Percentiles rank a stretch among this genome's conserved stretches.
These are phyloP conservation scores for Diabrotica undecimpunctata DNA, from an alignment of 1,140 invertebrate species.

Conservation along the genomic window DNA sequence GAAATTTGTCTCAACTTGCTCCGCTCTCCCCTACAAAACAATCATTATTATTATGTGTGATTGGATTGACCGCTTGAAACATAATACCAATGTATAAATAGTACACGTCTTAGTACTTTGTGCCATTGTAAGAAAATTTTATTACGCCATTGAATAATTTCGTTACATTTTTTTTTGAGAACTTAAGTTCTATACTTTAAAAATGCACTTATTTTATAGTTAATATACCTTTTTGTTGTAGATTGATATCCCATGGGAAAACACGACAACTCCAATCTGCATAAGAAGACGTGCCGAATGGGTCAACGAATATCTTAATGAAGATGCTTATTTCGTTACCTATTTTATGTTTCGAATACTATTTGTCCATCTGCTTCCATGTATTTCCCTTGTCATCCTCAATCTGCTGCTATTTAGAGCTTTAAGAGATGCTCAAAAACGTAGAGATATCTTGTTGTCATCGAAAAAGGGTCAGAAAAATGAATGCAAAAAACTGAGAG, in stretches of 20 bases:
- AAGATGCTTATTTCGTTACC: conserved; percentile 71
- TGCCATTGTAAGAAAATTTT: too few species aligned
- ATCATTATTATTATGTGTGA: too few species aligned
- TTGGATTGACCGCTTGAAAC: too few species aligned
- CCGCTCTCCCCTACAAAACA: too few species aligned
- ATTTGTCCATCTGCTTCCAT: conserved; percentile 87
- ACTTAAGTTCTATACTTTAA: too few species aligned
- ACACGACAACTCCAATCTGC: conserved; percentile 58
- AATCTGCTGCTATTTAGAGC: conserved; percentile 85
- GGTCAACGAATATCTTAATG: conserved; percentile 60
- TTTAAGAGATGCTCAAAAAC: conserved; percentile 75
- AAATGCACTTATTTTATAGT: too few species aligned
- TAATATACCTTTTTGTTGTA: conserved; percentile 32
- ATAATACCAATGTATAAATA: too few species aligned
- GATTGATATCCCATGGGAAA: conserved; percentile 55
- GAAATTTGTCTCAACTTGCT: too few species aligned
- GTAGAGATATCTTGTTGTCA: conserved; percentile 70
- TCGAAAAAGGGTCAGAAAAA: conserved; percentile 75
- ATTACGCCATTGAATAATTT: too few species aligned
- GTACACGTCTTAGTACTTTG: too few species aligned
- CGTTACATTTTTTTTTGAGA: too few species aligned
- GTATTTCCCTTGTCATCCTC: conserved; percentile 81
- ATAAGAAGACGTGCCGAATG: conserved; percentile 58
- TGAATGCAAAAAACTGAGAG: conserved; percentile 77
- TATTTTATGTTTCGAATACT: conserved; percentile 85